phyloP scores from a whole-genome alignment of 1,140 invertebrate species.

The Ditylenchus dipsaci region DNA sequence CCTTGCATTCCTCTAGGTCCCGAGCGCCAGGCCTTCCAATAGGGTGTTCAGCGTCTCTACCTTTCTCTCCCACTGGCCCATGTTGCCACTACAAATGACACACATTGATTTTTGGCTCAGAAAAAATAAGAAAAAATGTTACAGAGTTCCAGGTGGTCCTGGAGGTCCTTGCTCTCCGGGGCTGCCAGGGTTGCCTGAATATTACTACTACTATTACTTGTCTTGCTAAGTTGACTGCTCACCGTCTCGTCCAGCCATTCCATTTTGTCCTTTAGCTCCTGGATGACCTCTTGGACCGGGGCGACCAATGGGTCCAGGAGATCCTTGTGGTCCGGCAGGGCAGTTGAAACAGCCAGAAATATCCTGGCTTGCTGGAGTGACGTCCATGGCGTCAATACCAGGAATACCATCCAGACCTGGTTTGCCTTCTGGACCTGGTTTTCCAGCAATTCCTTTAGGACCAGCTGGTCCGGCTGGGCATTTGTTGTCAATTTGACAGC shows the following conservation, averaged over 20 bases:
- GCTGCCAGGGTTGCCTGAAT: constrained; percentile 48
- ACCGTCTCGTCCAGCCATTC: constrained; percentile 48
- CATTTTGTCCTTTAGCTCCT: constrained; percentile 48
- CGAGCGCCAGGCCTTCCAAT: constrained; percentile 47
- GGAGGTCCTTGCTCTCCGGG: constrained; percentile 37
- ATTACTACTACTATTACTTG: too few relatives aligned
- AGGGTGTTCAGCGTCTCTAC: constrained; percentile 40
- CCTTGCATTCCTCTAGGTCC: constrained; percentile 26
- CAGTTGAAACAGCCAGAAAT: constrained; percentile 42
- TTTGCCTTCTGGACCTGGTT: constrained; percentile 38
- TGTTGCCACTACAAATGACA: constrained; percentile 24
- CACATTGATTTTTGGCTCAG: background rate
- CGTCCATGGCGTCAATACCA: constrained; percentile 43
- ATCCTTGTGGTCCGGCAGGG: constrained; percentile 45
- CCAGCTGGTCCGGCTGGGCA: constrained; percentile 53
- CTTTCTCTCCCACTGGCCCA: constrained; percentile 45
- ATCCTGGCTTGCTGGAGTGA: constrained; percentile 43
- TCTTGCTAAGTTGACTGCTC: too few relatives aligned
- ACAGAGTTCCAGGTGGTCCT: constrained; percentile 17
- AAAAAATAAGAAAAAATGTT: background rate
- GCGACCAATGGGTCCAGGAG: constrained; percentile 50
- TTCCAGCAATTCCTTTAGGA: constrained; percentile 37
- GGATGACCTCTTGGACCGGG: constrained; percentile 50
- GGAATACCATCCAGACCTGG: constrained; percentile 37
- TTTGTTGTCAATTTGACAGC: constrained; percentile 50